Evolutionary conservation across 2,888 invertebrate species (phyloP).

Genomic region (Galerucella nymphaeae): DNA sequence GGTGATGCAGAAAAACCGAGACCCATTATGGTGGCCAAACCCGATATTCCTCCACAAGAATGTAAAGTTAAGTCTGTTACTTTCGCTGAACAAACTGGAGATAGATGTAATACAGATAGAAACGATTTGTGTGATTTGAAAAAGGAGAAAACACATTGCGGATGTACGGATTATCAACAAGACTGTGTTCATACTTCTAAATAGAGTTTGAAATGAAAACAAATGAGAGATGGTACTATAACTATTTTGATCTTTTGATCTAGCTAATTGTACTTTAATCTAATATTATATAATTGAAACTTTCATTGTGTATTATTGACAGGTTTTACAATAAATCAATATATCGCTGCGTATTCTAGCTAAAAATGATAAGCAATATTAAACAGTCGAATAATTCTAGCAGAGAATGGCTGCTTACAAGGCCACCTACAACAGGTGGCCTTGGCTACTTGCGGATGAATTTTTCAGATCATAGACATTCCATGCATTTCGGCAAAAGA

Average conservation of each 20-base stretch:
- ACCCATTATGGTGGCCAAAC: slow-evolving; percentile 58
- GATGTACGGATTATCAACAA: slow-evolving; percentile 58
- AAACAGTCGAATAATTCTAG: no score
- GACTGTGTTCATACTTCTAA: slow-evolving; percentile 36
- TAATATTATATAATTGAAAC: background rate
- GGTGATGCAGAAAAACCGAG: slow-evolving; percentile 43
- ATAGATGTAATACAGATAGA: slow-evolving; percentile 56
- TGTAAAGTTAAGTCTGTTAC: slow-evolving; percentile 58
- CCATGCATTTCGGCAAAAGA: no score
- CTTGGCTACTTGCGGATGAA: no score
- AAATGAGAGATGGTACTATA: background rate
- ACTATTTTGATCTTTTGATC: background rate
- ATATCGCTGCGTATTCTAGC: no score
- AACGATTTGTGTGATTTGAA: slow-evolving; percentile 60
- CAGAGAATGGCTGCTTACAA: no score
- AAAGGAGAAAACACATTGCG: slow-evolving; percentile 55
- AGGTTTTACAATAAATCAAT: no score
- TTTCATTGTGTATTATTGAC: background rate
- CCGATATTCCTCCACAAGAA: slow-evolving; percentile 55
- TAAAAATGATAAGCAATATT: no score
- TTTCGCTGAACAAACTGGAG: slow-evolving; percentile 57
- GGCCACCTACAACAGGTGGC: no score
- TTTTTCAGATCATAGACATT: no score
- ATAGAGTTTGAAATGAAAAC: background rate
- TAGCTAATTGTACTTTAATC: background rate